A percentile compares a stretch with the other conserved stretches of the same genome.
Evolutionary conservation across 1,140 invertebrate genomes (phyloP).

Genomic region (Asbolus verrucosus): DNA sequence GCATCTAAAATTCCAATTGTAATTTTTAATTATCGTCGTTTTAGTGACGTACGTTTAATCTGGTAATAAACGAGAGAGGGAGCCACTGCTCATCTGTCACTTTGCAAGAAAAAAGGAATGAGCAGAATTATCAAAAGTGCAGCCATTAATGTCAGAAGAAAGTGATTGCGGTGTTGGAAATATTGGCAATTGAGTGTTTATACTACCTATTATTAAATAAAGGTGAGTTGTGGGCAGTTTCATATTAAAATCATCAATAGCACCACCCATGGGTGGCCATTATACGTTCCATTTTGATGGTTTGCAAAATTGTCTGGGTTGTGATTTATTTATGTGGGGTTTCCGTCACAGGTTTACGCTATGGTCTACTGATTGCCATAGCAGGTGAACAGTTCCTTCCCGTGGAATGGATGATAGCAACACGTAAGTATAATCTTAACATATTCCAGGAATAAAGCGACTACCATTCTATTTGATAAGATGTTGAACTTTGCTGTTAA

Average conservation of each 20-base stretch:
- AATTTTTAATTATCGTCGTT: no score
- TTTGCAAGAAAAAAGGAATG: slow-evolving; percentile 22
- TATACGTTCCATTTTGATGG: no score
- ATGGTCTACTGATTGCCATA: slow-evolving; percentile 45
- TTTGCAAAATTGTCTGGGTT: no score
- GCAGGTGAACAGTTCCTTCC: slow-evolving; percentile 33
- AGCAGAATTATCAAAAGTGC: slow-evolving; percentile 29
- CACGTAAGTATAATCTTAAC: slow-evolving; percentile 29
- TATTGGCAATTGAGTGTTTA: slow-evolving; percentile 11
- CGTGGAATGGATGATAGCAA: slow-evolving; percentile 41
- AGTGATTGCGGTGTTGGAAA: slow-evolving; percentile 32
- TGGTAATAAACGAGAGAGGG: background rate
- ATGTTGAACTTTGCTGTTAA: background rate
- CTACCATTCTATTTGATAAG: no score
- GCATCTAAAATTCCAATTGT: no score
- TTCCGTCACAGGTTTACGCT: slow-evolving; percentile 42
- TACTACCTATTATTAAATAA: background rate
- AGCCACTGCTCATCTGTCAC: slow-evolving; percentile 21
- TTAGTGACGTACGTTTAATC: background rate
- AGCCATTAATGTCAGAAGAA: slow-evolving; percentile 44
- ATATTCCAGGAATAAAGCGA: background rate
- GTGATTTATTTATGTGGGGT: slow-evolving; percentile 36
- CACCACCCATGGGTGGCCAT: no score
- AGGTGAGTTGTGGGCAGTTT: slow-evolving; percentile 10
- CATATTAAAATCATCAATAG: no score